Evolutionary conservation across 2,888 invertebrate species (phyloP).

Genomic region (Helobdella robusta): DNA sequence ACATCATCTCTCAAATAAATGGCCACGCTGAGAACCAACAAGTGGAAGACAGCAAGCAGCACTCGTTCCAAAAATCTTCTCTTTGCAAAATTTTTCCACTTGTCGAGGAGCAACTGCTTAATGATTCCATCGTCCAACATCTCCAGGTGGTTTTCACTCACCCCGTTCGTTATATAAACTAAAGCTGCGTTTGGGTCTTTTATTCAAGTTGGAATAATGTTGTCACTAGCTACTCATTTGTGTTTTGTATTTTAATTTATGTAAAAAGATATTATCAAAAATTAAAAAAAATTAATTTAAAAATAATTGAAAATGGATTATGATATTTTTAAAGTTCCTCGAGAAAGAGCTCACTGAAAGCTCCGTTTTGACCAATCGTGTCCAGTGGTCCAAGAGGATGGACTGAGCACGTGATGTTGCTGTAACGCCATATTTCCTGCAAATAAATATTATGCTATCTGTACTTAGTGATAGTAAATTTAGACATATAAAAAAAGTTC

Average conservation of each 20-base stretch:
- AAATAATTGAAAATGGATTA: no score
- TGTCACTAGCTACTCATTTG: no score
- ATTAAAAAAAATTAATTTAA: no score
- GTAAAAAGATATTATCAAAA: no score
- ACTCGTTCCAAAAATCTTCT: conserved; percentile 84
- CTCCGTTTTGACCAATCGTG: conserved; percentile 82
- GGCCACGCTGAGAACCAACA: conserved; percentile 75
- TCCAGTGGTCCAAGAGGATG: conserved; percentile 93
- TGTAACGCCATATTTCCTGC: conserved; percentile 93
- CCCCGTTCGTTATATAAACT: conserved; percentile 91
- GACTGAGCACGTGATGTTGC: conserved; percentile 94
- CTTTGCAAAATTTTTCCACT: conserved; percentile 98
- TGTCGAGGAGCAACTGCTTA: conserved; percentile 87
- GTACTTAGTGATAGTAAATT: not conserved
- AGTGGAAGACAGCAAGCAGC: conserved; percentile 73
- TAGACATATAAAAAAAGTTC: not conserved
- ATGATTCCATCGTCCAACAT: conserved; percentile 98
- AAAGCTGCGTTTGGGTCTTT: conserved; percentile 97
- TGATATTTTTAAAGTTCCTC: no score
- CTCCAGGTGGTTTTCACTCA: conserved; percentile 91
- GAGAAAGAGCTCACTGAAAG: no score
- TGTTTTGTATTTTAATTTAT: no score
- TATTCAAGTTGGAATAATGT: no score
- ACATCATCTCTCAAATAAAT: conserved; percentile 73
- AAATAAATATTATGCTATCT: conserved; percentile 10